phyloP scores from a whole-genome alignment of 2,888 invertebrate species.

The Diogma glabrata region DNA sequence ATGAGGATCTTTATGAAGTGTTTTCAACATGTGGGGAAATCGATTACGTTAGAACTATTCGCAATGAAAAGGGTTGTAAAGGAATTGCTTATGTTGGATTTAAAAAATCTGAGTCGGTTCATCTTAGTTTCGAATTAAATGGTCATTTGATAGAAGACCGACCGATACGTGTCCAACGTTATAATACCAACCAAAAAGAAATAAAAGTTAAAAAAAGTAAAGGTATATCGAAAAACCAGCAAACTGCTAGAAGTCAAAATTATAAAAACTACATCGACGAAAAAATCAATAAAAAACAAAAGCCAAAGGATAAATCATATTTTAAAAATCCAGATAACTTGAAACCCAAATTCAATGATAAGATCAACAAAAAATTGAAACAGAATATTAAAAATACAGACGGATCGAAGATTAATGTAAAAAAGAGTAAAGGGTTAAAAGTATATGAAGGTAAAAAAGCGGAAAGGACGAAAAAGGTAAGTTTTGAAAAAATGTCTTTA shows the following conservation, averaged over 20 bases:
- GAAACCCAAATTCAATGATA: neutral
- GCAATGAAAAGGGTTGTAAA: slow-evolving; percentile 31
- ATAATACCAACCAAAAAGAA: slow-evolving; percentile 24
- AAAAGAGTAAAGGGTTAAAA: neutral
- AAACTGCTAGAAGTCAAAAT: slow-evolving; percentile 9
- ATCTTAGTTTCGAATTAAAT: slow-evolving; percentile 32
- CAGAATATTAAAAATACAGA: neutral
- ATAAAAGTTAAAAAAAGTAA: neutral
- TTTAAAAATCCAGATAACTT: neutral
- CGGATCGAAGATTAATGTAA: neutral
- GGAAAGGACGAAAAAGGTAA: slow-evolving; percentile 1
- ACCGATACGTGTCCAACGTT: slow-evolving; percentile 32
- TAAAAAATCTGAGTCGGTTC: slow-evolving; percentile 29
- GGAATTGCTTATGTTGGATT: slow-evolving; percentile 32
- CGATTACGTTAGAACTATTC: slow-evolving; percentile 32
- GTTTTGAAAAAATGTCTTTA: neutral
- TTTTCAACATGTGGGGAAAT: slow-evolving; percentile 34
- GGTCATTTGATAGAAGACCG: slow-evolving; percentile 32
- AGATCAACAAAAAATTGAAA: neutral
- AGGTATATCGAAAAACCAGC: neutral
- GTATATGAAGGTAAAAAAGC: neutral
- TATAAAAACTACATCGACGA: neutral
- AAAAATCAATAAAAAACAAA: neutral
- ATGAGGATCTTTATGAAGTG: slow-evolving; percentile 30
- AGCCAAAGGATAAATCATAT: neutral